Base-by-base conservation (phyloP, 2,888 invertebrate genomes). In the Ennomos quercinarius region DNA sequence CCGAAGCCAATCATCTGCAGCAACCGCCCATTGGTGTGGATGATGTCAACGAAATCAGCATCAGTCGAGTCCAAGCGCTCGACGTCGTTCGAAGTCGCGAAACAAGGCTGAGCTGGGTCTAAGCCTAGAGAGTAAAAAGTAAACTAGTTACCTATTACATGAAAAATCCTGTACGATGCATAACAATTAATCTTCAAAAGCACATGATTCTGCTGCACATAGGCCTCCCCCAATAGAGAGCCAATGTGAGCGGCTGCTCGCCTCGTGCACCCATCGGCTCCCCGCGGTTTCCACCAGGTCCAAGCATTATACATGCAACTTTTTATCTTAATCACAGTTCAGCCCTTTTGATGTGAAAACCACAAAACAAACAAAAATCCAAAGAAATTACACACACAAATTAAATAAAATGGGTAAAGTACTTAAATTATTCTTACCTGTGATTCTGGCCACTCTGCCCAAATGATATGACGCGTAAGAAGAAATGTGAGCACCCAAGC, bases 41-140 rank as follows among this genome's bases (percentile, higher is more conserved):
- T 94, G 36, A 95, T 87, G 65, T 95, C 95, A 0, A 95, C 94
- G 50, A 93, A 94, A 34, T 91, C 86, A 0, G 95, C 95, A 63
- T 95, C 95, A 0, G 85, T 77, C 5, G 81, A 78, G 68, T 94
- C 94, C 60, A 95, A 73, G 9, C 93, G 87, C 63, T 94, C 91
- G 0, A 83, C 79, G 0, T 76, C 56, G 61, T 87, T 84, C 0
- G 80, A 74, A 0, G 89, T 87, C 11, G 85, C 86, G 74, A 95
- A 95, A 67, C 95, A 95, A 0, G 95, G 95, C 57, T 94, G 94
- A 0, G 95, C 95, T 9, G 95, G 95, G 69, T 95, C 95, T 60
- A 95, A 76, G 42, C 94, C 95, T 88, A 76, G 0, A 27, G 27
- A 27, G 27, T 6, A 27, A 27, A 6, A 27, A 27, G 27, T 27